phyloP scores from a whole-genome alignment of 2,888 invertebrate genomes.

The Arrhopalites spinosus region DNA sequence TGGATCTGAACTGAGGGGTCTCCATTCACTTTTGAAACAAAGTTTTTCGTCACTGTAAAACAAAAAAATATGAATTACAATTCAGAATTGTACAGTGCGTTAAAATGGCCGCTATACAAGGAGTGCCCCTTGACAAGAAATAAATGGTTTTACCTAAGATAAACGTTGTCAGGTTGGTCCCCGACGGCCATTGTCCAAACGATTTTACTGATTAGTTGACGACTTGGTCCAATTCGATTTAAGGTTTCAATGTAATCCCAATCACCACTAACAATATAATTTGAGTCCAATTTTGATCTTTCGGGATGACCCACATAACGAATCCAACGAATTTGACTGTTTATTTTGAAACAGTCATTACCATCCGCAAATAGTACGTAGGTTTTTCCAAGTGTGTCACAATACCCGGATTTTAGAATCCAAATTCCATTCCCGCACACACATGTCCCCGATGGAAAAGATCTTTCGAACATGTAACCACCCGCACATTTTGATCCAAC shows the following conservation, averaged over 20 bases:
- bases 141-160: too few relatives aligned
- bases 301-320: constrained; percentile 16
- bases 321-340: background rate
- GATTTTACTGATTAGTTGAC: background rate
- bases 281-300: background rate
- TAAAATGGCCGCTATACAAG: too few relatives aligned
- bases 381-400: background rate
- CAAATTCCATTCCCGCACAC: constrained; percentile 25
- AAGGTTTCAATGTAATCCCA: constrained; percentile 17
- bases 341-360: constrained; percentile 8
- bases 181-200: constrained; percentile 19
- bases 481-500: background rate
- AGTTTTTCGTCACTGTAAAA: background rate
- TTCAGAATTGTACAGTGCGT: too few relatives aligned
- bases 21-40: constrained; percentile 18
- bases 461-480: constrained; percentile 7
- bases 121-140: too few relatives aligned
- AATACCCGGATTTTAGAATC: constrained; percentile 19
- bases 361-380: constrained; percentile 11
- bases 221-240: background rate
- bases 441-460: background rate
- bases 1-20: background rate
- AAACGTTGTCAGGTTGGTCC: background rate
- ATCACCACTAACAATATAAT: background rate
- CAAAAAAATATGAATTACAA: too few relatives aligned